Base-by-base conservation (phyloP, 2,113 vertebrate genomes). In the Ceyx cyanopectus region DNA sequence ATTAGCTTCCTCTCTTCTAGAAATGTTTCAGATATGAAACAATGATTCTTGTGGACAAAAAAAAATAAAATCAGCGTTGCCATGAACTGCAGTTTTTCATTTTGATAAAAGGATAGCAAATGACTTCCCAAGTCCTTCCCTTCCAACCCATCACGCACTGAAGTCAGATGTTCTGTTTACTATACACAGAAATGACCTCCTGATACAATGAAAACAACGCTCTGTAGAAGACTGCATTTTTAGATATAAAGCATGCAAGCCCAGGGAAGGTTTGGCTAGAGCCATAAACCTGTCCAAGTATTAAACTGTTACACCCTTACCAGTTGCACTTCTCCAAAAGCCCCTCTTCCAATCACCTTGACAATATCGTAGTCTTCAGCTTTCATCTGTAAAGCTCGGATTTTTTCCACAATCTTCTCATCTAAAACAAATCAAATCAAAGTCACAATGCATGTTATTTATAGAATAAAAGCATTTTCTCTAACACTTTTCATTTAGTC, bases 301-400 rank as follows among this genome's bases (percentile, higher is more conserved):
- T 40, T 56, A 91, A 89, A 90, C 51, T 41, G 37, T 57, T 50
- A 67, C 46, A 81, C 70, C 82, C 99, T 99, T 98, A 99, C 99
- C 98, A 99, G 97, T 43, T 99, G 99, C 50, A 99, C 99, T 98
- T 99, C 99, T 60, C 99, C 99, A 96, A 99, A 99, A 37, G 99
- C 99, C 46, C 99, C 99, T 98, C 99, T 98, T 92, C 99, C 99
- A 30, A 99, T 99, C 90, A 99, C 98, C 97, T 99, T 99, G 48
- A 99, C 99, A 92, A 98, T 98, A 89, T 99, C 99, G 76, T 99
- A 99, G 97, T 99, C 99, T 94, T 99, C 99, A n/a, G 98, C 99
- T 96, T 99, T 99, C 99, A 99, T 99, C 96, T 99, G 99, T 60
- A 99, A 97, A 90, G 98, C 98, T 97, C 98, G 97, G 41, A 99